Conservation (phyloP, 2,797 vertebrate genomes). For the Leptodactylus fallax region DNA sequence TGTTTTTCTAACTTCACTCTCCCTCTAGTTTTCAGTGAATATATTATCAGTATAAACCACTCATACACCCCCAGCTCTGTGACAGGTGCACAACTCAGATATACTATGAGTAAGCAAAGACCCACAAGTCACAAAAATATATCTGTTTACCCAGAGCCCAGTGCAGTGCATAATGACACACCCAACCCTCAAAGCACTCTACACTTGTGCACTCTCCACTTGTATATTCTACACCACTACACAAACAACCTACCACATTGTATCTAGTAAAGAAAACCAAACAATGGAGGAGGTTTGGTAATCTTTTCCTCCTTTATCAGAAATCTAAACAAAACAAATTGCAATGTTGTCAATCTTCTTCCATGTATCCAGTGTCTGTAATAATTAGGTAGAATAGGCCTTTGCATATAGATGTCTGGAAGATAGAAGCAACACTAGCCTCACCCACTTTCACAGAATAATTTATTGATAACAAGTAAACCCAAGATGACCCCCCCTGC, state of each 20-base stretch:
- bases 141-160: neutral
- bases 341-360: neutral
- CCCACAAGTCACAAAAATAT: conserved; percentile 15
- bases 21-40: neutral
- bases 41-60: conserved; percentile 49
- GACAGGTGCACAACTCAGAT: conserved; percentile 49
- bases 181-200: conserved; percentile 3
- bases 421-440: neutral
- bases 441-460: neutral
- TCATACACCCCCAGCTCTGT: conserved; percentile 11
- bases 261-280: neutral
- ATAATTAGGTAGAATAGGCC: neutral
- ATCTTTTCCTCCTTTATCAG: neutral
- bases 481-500: neutral
- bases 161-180: neutral
- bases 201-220: neutral
- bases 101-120: conserved; percentile 21
- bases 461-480: neutral
- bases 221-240: neutral
- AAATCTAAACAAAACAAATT: neutral
- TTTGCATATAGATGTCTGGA: neutral
- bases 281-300: neutral
- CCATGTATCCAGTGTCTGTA: neutral
- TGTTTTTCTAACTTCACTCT: conserved; percentile 1
- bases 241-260: neutral